phyloP scores from a whole-genome alignment of 2,888 invertebrate species.

The Drosophila peninsularis region DNA sequence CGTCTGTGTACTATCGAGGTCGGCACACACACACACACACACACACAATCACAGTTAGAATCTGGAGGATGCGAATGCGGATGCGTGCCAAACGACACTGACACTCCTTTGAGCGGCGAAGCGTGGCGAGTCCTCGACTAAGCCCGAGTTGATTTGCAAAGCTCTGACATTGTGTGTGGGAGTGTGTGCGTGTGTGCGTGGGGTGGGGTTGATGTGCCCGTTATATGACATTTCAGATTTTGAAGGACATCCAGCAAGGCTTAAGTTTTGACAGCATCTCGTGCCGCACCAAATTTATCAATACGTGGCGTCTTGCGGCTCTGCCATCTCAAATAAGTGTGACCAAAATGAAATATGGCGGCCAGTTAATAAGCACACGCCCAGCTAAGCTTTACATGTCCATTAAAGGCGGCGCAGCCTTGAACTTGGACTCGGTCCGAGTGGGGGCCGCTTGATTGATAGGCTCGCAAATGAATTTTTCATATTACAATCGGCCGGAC shows the following conservation, averaged over 20 bases:
- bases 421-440: conserved; percentile 23
- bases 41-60: conserved; percentile 19
- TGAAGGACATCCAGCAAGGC: conserved; percentile 60
- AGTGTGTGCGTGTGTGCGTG: not conserved
- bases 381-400: conserved; percentile 48
- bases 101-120: conserved; percentile 72
- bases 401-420: conserved; percentile 42
- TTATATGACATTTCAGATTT: conserved; percentile 71
- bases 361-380: conserved; percentile 69
- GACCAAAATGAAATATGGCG: conserved; percentile 65
- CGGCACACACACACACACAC: conserved; percentile 5
- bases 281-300: conserved; percentile 63
- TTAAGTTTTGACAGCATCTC: conserved; percentile 53
- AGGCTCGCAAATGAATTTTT: conserved; percentile 69
- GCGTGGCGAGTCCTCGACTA: conserved; percentile 52
- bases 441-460: conserved; percentile 61
- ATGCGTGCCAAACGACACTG: conserved; percentile 63
- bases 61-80: conserved; percentile 34
- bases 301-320: conserved; percentile 35
- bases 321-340: conserved; percentile 27
- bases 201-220: conserved; percentile 44
- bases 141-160: conserved; percentile 77
- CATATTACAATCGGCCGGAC: conserved; percentile 41
- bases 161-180: conserved; percentile 26
- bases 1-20: conserved; percentile 38